Conservation (phyloP, 2,113 vertebrate genomes). For the Chaetorhynchus papuensis region DNA sequence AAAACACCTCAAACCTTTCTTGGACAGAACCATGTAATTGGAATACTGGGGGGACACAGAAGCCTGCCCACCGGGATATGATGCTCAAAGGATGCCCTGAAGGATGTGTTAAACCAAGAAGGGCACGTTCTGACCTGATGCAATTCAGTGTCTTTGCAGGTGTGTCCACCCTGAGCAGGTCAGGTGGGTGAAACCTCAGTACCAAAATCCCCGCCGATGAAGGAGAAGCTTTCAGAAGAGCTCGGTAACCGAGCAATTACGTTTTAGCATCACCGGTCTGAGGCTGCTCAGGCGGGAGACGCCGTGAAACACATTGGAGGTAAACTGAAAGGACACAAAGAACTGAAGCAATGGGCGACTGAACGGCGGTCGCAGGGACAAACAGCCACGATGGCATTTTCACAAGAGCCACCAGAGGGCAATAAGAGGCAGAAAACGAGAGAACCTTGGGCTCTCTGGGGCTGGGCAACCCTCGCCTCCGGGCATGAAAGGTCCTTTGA, state of each 20-base stretch:
- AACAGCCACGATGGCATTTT: not conserved
- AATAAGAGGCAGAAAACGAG: conserved; percentile 5
- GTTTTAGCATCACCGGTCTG: not conserved
- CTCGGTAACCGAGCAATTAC: not conserved
- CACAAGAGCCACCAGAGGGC: conserved; percentile 51
- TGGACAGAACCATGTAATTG: not conserved
- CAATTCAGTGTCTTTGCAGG: not conserved
- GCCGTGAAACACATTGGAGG: not conserved
- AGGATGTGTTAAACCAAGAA: not conserved
- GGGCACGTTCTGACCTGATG: not conserved
- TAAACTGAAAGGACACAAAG: not conserved
- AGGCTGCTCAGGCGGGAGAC: not conserved
- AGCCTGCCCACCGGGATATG: not conserved
- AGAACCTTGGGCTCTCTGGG: too few relatives aligned
- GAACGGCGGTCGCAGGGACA: accelerated
- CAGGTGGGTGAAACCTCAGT: not conserved
- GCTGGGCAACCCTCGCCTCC: not conserved
- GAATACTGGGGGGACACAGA: not conserved
- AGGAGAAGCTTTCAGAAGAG: not conserved
- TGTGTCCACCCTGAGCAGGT: not conserved
- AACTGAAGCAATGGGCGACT: not conserved
- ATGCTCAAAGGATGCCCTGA: not conserved
- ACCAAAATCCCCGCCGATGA: not conserved
- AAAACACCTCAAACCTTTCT: not conserved
- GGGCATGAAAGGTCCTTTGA: not conserved